A percentile compares a stretch with the other conserved stretches of the same genome.
Evolutionary conservation across 2,113 vertebrate species (phyloP).

Genomic region (Thalassoma bifasciatum): DNA sequence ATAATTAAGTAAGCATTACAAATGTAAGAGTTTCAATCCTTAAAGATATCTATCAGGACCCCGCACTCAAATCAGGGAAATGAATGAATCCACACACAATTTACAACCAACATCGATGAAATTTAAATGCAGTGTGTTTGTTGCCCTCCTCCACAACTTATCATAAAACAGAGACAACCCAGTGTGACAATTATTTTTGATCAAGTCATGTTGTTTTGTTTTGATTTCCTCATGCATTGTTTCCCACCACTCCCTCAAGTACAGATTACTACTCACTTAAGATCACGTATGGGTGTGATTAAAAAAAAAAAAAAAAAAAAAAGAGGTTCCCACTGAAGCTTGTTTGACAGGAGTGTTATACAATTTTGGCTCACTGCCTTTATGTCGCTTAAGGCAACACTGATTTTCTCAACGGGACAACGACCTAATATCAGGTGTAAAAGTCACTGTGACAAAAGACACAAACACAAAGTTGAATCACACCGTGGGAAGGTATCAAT

Average conservation of each 20-base stretch:
- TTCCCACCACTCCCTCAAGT: not conserved
- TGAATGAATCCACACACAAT: too few species aligned
- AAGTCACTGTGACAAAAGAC: constrained; percentile 76
- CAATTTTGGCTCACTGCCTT: constrained; percentile 66
- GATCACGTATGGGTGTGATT: not conserved
- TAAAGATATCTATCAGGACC: too few species aligned
- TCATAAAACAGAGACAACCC: too few species aligned
- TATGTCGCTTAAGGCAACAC: constrained; percentile 62
- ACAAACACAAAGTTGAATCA: constrained; percentile 58
- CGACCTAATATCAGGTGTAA: constrained; percentile 54
- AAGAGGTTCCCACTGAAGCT: constrained; percentile 68
- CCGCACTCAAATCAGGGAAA: too few species aligned
- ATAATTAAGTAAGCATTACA: too few species aligned
- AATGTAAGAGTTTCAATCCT: too few species aligned
- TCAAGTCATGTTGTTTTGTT: not conserved
- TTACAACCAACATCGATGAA: too few species aligned
- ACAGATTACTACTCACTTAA: not conserved
- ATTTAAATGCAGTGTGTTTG: too few species aligned
- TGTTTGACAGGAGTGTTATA: constrained; percentile 50
- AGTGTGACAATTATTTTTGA: not conserved
- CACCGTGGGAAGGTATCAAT: constrained; percentile 75
- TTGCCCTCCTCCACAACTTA: too few species aligned
- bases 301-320: constrained; percentile 61
- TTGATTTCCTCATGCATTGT: not conserved
- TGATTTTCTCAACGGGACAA: constrained; percentile 79